Evolutionary conservation across 2,888 invertebrate genomes (phyloP).

Genomic region (Villa cingulata): DNA sequence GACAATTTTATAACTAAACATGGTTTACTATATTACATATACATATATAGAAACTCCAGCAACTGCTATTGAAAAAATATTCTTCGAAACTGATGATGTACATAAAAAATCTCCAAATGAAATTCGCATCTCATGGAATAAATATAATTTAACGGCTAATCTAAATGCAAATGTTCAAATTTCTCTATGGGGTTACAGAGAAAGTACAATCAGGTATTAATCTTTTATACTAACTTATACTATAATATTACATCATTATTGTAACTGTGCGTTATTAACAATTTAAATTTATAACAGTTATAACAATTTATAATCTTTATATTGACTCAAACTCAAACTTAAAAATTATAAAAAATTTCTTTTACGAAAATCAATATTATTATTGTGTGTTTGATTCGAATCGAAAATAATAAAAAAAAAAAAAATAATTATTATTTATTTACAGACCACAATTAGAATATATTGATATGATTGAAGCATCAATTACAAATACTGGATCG

Average conservation of each 20-base stretch:
- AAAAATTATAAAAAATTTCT: too few species aligned
- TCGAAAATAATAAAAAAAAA: too few species aligned
- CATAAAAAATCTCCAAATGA: slow-evolving; percentile 60
- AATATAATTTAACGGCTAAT: slow-evolving; percentile 71
- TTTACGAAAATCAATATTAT: too few species aligned
- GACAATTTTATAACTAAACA: too few species aligned
- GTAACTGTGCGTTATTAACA: too few species aligned
- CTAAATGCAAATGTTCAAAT: slow-evolving; percentile 62
- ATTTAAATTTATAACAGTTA: too few species aligned
- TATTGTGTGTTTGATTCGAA: too few species aligned
- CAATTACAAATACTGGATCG: slow-evolving; percentile 52
- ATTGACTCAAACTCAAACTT: too few species aligned
- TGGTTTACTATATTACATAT: too few species aligned
- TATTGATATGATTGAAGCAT: slow-evolving; percentile 59
- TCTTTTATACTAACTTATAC: background rate
- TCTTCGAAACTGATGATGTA: slow-evolving; percentile 58
- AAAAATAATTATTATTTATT: slow-evolving; percentile 3
- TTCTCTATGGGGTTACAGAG: slow-evolving; percentile 81
- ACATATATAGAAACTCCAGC: slow-evolving; percentile 64
- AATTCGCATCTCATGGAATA: slow-evolving; percentile 71
- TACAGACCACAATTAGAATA: slow-evolving; percentile 62
- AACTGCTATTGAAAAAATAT: slow-evolving; percentile 72
- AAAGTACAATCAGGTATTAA: slow-evolving; percentile 50
- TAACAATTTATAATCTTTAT: too few species aligned
- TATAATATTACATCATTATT: background rate